Conservation (phyloP, 2,888 invertebrate genomes). For the Acholoe squamosa region DNA sequence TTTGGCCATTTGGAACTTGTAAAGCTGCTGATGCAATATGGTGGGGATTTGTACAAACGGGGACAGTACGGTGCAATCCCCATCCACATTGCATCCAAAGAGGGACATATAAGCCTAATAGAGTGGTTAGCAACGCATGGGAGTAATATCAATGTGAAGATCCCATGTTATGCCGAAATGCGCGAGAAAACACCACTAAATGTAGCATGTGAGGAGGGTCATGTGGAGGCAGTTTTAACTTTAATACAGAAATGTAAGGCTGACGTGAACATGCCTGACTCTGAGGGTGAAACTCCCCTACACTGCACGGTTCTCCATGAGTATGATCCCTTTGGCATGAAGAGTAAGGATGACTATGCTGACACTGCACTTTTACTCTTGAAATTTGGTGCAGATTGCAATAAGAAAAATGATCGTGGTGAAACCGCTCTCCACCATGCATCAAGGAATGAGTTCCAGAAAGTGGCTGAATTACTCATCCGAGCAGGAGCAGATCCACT, state of each 20-base stretch:
- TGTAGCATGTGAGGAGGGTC: conserved; percentile 72
- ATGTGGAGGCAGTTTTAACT: conserved; percentile 68
- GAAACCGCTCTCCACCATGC: conserved; percentile 72
- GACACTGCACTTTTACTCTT: conserved; percentile 69
- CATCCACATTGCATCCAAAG: conserved; percentile 72
- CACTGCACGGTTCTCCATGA: conserved; percentile 69
- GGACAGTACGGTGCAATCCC: conserved; percentile 72
- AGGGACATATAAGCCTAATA: conserved; percentile 70
- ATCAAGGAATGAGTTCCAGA: conserved; percentile 72
- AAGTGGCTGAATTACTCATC: conserved; percentile 70
- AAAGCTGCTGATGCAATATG: conserved; percentile 69
- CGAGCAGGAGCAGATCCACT: conserved; percentile 69
- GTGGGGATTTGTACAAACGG: conserved; percentile 71
- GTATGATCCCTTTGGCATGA: conserved; percentile 72
- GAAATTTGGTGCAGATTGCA: conserved; percentile 70
- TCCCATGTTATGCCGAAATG: conserved; percentile 71
- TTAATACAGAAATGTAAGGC: conserved; percentile 69
- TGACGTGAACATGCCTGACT: conserved; percentile 70
- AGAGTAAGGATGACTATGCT: conserved; percentile 72
- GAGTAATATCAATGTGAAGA: conserved; percentile 70
- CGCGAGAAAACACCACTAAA: conserved; percentile 71
- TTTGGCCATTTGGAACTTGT: conserved; percentile 72
- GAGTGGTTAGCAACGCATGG: conserved; percentile 68
- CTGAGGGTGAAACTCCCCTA: conserved; percentile 69
- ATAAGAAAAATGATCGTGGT: conserved; percentile 70